Conservation (phyloP, 2,888 invertebrate genomes). For the Chironomus tentans region DNA sequence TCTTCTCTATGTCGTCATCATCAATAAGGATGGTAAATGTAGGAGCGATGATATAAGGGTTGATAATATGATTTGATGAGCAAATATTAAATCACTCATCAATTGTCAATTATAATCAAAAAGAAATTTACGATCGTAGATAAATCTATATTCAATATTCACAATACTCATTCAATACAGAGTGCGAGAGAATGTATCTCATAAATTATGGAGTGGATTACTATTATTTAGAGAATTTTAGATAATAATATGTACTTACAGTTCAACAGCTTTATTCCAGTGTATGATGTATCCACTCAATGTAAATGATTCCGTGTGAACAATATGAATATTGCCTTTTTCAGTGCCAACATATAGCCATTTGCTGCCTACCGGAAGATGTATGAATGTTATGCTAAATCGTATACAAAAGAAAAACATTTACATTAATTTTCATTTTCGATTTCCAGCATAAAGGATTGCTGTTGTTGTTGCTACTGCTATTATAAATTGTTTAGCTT, state of each 20-base stretch:
- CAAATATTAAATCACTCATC: slow-evolving; percentile 1
- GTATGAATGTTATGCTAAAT: slow-evolving; percentile 82
- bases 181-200: background rate
- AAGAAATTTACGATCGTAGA: too few species aligned
- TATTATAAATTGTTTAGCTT: background rate
- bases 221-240: background rate
- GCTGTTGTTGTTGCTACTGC: background rate
- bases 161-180: background rate
- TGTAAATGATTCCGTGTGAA: slow-evolving; percentile 91
- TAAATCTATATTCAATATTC: background rate
- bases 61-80: background rate
- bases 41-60: background rate
- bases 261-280: slow-evolving; percentile 99
- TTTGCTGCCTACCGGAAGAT: slow-evolving; percentile 93
- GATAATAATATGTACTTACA: slow-evolving; percentile 60
- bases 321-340: slow-evolving; percentile 94
- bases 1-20: background rate
- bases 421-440: slow-evolving; percentile 6
- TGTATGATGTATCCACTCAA: slow-evolving; percentile 98
- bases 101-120: background rate
- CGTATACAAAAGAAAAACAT: slow-evolving; percentile 16
- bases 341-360: slow-evolving; percentile 99
- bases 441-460: background rate
- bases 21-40: background rate
- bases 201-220: background rate